These are phyloP conservation scores for Eutrigla gurnardus DNA, from an alignment of 2,797 vertebrate genomes.

Conservation along the genomic window DNA sequence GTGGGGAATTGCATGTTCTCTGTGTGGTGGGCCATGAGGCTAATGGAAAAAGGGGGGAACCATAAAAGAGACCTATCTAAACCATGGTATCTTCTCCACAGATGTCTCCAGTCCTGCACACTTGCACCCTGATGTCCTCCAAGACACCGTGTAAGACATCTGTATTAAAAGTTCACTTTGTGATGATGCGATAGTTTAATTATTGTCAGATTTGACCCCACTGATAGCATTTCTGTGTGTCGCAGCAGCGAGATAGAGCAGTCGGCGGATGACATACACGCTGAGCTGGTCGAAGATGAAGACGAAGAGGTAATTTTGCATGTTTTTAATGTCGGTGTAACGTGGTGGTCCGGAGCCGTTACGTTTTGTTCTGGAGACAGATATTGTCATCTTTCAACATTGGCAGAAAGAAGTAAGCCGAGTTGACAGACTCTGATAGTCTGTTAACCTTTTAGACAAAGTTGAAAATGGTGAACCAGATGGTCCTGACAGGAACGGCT, in stretches of 20 bases:
- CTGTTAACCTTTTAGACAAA: conserved; percentile 12
- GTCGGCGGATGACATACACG: conserved; percentile 78
- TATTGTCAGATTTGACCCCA: not conserved
- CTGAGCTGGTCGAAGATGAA: conserved; percentile 81
- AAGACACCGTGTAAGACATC: conserved; percentile 87
- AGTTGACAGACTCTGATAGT: not conserved
- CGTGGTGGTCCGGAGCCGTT: not conserved
- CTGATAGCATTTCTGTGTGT: conserved; percentile 34
- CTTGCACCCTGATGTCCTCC: conserved; percentile 84
- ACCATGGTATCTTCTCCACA: conserved; percentile 58
- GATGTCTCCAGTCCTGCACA: conserved; percentile 89
- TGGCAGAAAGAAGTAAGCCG: not conserved
- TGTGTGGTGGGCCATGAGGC: conserved; percentile 9
- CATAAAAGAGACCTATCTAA: not conserved
- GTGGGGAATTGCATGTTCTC: conserved; percentile 53
- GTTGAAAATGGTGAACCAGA: not conserved
- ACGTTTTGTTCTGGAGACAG: not conserved
- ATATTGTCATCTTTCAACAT: not conserved
- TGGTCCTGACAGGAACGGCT: not conserved
- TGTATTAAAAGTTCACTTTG: not conserved
- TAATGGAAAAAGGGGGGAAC: not conserved
- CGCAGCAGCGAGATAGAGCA: conserved; percentile 81
- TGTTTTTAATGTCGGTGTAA: not conserved
- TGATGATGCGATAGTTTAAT: not conserved
- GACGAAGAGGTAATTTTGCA: conserved; percentile 78